Percentiles rank a stretch among this genome's conserved stretches.
Conservation (phyloP, 2,888 invertebrate genomes). For the Spodoptera littoralis region DNA sequence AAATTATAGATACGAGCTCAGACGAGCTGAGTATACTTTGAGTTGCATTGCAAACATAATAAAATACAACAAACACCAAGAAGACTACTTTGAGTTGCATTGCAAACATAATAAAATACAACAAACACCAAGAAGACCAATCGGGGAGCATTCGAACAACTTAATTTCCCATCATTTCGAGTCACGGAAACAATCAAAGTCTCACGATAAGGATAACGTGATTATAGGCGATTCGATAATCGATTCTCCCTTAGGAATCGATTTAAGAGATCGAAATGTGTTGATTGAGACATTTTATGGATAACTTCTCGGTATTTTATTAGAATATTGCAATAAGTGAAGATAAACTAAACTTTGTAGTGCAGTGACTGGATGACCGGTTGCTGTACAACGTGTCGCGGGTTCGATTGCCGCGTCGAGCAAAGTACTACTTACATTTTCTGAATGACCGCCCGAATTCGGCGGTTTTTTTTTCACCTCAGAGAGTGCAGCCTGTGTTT, state of each 20-base stretch:
- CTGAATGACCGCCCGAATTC: no score
- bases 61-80: no score
- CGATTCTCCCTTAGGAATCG: slow-evolving; percentile 21
- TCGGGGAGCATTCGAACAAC: slow-evolving; percentile 10
- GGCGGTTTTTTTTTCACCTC: no score
- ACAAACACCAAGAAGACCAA: not conserved
- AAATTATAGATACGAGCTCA: no score
- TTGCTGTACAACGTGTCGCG: no score
- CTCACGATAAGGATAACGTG: slow-evolving; percentile 38
- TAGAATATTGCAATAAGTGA: slow-evolving; percentile 27
- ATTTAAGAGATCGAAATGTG: slow-evolving; percentile 22
- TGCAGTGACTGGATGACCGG: no score
- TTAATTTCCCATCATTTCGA: slow-evolving; percentile 45
- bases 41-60: no score
- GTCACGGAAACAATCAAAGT: slow-evolving; percentile 48
- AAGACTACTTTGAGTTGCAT: not conserved
- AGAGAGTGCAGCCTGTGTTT: no score
- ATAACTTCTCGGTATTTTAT: slow-evolving; percentile 18
- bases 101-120: no score
- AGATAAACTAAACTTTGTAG: not conserved
- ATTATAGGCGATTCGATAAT: slow-evolving; percentile 43
- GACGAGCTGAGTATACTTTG: no score
- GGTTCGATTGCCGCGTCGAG: no score
- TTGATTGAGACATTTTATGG: slow-evolving; percentile 38
- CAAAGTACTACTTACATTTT: no score